Conservation (phyloP, 2,888 invertebrate genomes). For the Mongoloraphidia duomilia region DNA sequence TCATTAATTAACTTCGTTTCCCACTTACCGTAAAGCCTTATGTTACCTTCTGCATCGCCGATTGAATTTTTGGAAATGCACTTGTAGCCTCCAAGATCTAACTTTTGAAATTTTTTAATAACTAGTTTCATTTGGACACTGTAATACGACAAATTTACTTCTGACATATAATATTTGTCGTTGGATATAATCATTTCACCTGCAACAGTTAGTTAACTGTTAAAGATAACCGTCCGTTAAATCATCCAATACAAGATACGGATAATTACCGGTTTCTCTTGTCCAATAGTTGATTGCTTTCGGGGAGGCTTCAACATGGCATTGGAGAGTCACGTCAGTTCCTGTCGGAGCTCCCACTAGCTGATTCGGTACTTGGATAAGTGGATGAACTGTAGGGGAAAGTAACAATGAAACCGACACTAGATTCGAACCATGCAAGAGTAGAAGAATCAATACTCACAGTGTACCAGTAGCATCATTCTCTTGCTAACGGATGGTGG, state of each 20-base stretch:
- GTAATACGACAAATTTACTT: constrained; percentile 66
- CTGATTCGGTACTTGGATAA: constrained; percentile 88
- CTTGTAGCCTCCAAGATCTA: constrained; percentile 75
- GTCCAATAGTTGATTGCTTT: constrained; percentile 93
- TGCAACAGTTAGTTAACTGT: constrained; percentile 25
- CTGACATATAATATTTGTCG: constrained; percentile 71
- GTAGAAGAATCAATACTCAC: constrained; percentile 43
- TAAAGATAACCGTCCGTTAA: not conserved
- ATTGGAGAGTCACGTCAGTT: constrained; percentile 72
- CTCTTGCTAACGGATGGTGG: constrained; percentile 81
- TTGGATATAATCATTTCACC: constrained; percentile 87
- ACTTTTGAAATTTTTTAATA: constrained; percentile 56
- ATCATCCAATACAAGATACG: constrained; percentile 3
- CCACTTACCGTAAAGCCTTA: constrained; percentile 70
- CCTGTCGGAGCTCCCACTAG: constrained; percentile 77
- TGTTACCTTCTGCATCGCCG: constrained; percentile 80
- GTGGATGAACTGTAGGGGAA: constrained; percentile 64
- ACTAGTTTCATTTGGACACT: constrained; percentile 72
- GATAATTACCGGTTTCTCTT: constrained; percentile 63
- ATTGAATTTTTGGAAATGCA: constrained; percentile 88
- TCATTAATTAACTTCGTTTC: no score
- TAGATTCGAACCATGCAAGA: constrained; percentile 3
- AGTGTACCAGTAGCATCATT: constrained; percentile 82
- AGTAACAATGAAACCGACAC: constrained; percentile 6
- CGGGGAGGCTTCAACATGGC: constrained; percentile 80